Conservation (phyloP, 2,797 vertebrate genomes). For the Neomorphus geoffroyi region DNA sequence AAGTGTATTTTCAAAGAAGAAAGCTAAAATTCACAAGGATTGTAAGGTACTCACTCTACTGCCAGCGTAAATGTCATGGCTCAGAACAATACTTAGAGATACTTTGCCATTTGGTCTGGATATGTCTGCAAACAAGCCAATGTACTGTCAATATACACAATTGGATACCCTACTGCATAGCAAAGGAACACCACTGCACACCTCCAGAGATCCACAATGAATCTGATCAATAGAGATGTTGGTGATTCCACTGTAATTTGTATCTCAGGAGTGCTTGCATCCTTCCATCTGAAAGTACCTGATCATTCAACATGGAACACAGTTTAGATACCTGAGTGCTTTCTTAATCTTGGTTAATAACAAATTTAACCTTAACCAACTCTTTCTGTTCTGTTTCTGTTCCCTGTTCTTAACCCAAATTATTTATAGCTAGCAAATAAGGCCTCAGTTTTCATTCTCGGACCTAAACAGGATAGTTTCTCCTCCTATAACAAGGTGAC, state of each 20-base stretch:
- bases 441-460: neutral
- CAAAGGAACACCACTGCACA: neutral
- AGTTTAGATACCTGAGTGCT: neutral
- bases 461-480: neutral
- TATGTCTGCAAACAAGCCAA: neutral
- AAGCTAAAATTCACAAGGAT: neutral
- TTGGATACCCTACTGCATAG: neutral
- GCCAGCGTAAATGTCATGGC: neutral
- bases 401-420: neutral
- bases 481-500: neutral
- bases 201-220: neutral
- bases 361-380: neutral
- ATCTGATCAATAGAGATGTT: neutral
- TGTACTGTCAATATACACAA: neutral
- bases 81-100: neutral
- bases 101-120: neutral
- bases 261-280: neutral
- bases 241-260: neutral
- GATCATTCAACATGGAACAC: neutral
- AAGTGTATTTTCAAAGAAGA: neutral
- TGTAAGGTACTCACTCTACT: neutral
- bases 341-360: neutral
- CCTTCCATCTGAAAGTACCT: neutral
- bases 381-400: neutral
- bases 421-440: neutral